Percentiles rank a stretch among this genome's conserved stretches.
Conservation (phyloP, 1,140 invertebrate species). For the Euura lappo region DNA sequence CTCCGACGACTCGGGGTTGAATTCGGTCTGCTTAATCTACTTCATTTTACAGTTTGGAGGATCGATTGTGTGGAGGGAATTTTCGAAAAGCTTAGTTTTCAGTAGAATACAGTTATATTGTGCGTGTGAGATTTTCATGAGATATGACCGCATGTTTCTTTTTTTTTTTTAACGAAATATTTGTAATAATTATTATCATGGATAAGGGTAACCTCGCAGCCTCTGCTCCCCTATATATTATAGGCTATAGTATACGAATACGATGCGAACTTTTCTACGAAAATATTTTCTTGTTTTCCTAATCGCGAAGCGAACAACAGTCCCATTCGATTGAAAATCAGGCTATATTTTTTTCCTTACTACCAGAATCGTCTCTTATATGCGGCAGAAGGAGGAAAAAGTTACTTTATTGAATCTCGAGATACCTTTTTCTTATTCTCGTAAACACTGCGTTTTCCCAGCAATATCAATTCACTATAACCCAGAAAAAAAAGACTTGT, state of each 20-base stretch:
- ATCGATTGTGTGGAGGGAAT: slow-evolving; percentile 22
- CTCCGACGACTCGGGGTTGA: slow-evolving; percentile 32
- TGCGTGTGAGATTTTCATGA: too few species aligned
- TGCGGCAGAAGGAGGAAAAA: not conserved
- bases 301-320: slow-evolving; percentile 11
- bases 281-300: slow-evolving; percentile 14
- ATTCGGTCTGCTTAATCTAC: not conserved
- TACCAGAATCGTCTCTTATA: not conserved
- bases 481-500: too few species aligned
- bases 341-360: slow-evolving; percentile 7
- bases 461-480: not conserved
- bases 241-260: not conserved
- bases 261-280: slow-evolving; percentile 8
- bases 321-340: slow-evolving; percentile 7
- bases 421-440: not conserved
- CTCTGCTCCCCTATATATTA: not conserved
- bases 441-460: not conserved
- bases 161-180: not conserved
- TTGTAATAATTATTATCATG: not conserved
- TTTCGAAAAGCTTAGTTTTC: not conserved
- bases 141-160: not conserved
- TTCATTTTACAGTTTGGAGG: not conserved
- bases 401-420: not conserved
- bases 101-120: too few species aligned
- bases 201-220: too few species aligned